phyloP scores from a whole-genome alignment of 1,140 invertebrate genomes.

The Mactra quadrangularis region DNA sequence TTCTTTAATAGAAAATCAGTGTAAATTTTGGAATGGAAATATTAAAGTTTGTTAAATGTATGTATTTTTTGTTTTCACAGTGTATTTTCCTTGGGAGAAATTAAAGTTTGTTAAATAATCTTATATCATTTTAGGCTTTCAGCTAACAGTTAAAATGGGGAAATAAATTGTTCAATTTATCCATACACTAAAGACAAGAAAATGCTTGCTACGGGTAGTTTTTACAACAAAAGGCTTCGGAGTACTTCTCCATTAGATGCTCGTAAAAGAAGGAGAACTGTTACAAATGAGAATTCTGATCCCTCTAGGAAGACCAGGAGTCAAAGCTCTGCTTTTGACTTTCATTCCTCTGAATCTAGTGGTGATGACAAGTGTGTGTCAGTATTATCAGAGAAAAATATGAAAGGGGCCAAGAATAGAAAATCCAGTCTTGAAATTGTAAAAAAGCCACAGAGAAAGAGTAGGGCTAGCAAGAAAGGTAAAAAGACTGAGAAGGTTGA shows the following conservation, averaged over 20 bases:
- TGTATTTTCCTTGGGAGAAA: no score
- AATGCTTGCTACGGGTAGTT: constrained; percentile 36
- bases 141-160: no score
- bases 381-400: constrained; percentile 24
- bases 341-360: constrained; percentile 46
- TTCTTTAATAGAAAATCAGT: no score
- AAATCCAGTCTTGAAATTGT: constrained; percentile 26
- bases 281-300: no score
- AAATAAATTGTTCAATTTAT: no score
- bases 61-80: no score
- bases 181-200: no score
- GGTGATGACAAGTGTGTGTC: constrained; percentile 17
- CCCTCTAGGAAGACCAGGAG: background rate
- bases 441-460: background rate
- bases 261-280: background rate
- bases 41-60: no score
- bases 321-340: constrained; percentile 24
- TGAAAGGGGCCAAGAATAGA: background rate
- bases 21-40: no score
- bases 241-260: constrained; percentile 37
- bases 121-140: no score
- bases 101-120: no score
- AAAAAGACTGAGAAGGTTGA: constrained; percentile 6
- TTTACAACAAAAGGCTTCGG: constrained; percentile 45
- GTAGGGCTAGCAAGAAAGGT: constrained; percentile 6